These are phyloP conservation scores for Solea solea DNA, from an alignment of 2,113 vertebrate species.

Conservation along the genomic window DNA sequence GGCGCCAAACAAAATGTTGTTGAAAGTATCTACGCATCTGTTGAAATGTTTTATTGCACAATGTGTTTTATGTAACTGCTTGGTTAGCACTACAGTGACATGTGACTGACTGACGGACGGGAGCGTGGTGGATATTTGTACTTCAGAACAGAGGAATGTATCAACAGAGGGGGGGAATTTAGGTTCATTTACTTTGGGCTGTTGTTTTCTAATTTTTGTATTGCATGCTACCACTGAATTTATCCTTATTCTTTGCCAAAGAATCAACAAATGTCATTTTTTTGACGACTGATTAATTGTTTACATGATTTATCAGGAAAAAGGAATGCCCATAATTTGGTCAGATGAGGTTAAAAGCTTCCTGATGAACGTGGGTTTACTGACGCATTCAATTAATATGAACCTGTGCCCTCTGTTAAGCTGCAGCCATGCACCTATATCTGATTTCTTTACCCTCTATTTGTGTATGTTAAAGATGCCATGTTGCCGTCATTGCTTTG, in stretches of 20 bases:
- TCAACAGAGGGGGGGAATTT: not conserved
- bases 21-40: not conserved
- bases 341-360: not conserved
- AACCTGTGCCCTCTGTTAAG: not conserved
- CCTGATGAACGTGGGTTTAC: not conserved
- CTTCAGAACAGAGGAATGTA: not conserved
- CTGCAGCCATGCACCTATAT: not conserved
- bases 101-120: conserved; percentile 1
- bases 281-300: not conserved
- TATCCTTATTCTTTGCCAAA: not conserved
- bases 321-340: too few relatives aligned
- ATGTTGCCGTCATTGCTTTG: conserved; percentile 16
- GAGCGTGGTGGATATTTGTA: not conserved
- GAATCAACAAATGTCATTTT: not conserved
- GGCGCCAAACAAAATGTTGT: conserved; percentile 12
- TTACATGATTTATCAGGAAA: not conserved
- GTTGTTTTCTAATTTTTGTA: not conserved
- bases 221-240: too few relatives aligned
- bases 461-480: conserved; percentile 6
- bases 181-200: not conserved
- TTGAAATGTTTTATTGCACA: not conserved
- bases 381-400: not conserved
- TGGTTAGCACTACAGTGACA: conserved; percentile 30
- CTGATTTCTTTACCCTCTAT: not conserved
- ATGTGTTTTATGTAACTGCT: conserved; percentile 17